Base-by-base conservation (phyloP, 2,888 invertebrate species). In the Zygaena filipendulae region DNA sequence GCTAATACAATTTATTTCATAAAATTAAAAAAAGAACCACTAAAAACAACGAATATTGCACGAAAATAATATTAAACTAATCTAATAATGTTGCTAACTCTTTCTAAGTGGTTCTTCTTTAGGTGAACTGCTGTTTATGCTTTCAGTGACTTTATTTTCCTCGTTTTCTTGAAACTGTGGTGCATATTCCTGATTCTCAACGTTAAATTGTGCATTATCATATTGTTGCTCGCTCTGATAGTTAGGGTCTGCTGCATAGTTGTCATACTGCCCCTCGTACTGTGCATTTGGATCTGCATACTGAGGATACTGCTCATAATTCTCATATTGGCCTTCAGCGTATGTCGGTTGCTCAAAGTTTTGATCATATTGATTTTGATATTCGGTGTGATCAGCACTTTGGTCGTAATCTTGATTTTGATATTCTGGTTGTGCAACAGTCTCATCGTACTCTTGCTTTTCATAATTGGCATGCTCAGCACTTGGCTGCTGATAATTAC, bases 41-140 rank as follows among this genome's bases (percentile, higher is more conserved):
- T n/a, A n/a, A n/a, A n/a, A 36, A 44, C 52, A 58, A 57, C 49
- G 52, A 57, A 55, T 66, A 71, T 69, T 70, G 68, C 69, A 69
- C 70, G 36, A 53, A 59, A 47, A 39, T 31, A 42, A 55, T 40
- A 39, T 23, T 3, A 13, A 29, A 33, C 12, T 44, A 45, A 39
- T 38, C 35, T n/a, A n/a, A n/a, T n/a, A 45, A 52, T 38, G 35
- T 47, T 50, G 70, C 62, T 75, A 75, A 66, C 74, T 75, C 50
- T 70, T 57, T 52, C 49, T 60, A 41, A 47, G 43, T 43, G 53
- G 31, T 39, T 56, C 58, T 37, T 59, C 55, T 27, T 49, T 56
- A 40, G 56, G 55, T 42, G 50, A 42, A 38, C 43, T 50, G 41
- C 39, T 52, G 32, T 39, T 44, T 16, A 7, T 51, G 22, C 35